Evolutionary conservation across 2,113 vertebrate genomes (phyloP), one percentile per base, ranked within the genome.

Genomic region (Clarias magur): DNA sequence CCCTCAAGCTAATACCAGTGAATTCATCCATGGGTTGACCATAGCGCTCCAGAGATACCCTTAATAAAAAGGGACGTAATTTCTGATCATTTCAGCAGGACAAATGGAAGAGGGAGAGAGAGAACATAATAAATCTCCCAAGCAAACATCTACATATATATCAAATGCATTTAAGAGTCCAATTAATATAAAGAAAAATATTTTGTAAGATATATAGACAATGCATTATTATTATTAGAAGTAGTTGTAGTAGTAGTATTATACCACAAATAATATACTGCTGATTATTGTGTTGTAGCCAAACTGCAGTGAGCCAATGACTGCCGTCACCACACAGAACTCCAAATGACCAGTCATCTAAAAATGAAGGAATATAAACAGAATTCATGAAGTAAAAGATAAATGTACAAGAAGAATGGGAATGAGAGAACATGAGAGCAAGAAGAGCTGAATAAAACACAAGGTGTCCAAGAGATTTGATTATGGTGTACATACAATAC

Each of bases 211-310:
- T 70, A 19, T 7, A 12, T 27, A 27, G n/a, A 56, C 27, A 59
- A 48, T 48, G 7, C 7, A 48, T 8, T 48, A 48, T 48, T 48
- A 48, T 48, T 48, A 7, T 48, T 48, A 48, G 48, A 8, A 48
- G 48, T 48, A 48, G 48, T 48, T 1, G 48, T 8, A 48, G 0
- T 48, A 1, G 88, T 34, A 62, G 56, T 68, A 6, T 70, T 10
- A 60, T 75, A 98, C 98, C 94, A 86, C n/a, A 85, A 98, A 96
- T 0, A 98, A 97, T 30, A 98, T 98, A 90, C 98, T 98, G 93
- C 98, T 98, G 90, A 99, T 98, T 11, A 97, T 97, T 0, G 95
- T 98, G 93, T 99, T 99, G 94, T 97, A 99, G 23, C 98, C 97
- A 88, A 96, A 98, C 90, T 98, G 98, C 23, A 99, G 94, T 0